A percentile compares a stretch with the other conserved stretches of the same genome.
Evolutionary conservation across 2,888 invertebrate genomes (phyloP).

Genomic region (Lepidochitona cinerea): DNA sequence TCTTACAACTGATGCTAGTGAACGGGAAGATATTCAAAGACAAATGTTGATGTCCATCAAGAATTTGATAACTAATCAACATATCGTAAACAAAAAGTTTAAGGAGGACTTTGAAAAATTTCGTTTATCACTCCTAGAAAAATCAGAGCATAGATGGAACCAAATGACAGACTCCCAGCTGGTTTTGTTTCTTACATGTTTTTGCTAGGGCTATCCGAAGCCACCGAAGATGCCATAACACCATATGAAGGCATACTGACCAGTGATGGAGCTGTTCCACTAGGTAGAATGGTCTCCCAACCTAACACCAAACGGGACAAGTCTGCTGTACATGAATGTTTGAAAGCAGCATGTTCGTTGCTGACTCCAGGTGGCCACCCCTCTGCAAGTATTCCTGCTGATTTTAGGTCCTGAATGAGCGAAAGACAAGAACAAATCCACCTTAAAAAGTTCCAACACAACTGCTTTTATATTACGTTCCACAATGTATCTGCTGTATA

Average conservation of each 20-base stretch:
- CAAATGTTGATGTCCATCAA: neutral
- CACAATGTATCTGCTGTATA: neutral
- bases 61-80: neutral
- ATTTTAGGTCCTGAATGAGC: neutral
- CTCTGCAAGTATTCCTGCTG: neutral
- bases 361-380: neutral
- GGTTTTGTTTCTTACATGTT: neutral
- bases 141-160: neutral
- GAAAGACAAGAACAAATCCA: neutral
- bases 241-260: neutral
- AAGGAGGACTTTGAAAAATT: neutral
- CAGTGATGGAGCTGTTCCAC: neutral
- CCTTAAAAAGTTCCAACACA: neutral
- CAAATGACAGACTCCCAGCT: neutral
- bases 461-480: neutral
- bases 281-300: neutral
- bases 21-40: neutral
- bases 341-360: neutral
- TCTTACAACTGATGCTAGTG: neutral
- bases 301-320: neutral
- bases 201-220: neutral
- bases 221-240: neutral
- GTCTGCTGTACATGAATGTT: neutral
- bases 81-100: neutral
- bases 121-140: neutral